Conservation (phyloP, 1,140 invertebrate genomes). For the Bilobella aurantiaca region DNA sequence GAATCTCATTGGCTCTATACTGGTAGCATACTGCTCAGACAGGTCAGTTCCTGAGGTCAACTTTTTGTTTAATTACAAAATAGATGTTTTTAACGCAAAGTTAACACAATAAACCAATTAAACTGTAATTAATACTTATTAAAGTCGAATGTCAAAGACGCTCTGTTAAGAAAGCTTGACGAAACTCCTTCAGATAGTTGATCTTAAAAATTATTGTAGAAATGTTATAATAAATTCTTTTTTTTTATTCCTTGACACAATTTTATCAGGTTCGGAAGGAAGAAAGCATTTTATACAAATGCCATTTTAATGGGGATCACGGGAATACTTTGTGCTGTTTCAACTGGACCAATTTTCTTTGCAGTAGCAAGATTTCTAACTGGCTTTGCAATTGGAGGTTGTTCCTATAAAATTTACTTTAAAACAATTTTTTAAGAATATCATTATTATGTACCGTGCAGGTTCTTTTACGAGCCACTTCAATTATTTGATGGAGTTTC, state of each 20-base stretch:
- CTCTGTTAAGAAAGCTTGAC: too few species aligned
- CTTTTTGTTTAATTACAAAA: too few species aligned
- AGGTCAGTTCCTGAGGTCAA: conserved; percentile 9
- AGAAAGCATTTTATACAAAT: conserved; percentile 19
- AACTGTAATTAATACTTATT: too few species aligned
- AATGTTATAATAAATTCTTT: background rate
- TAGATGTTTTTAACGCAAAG: too few species aligned
- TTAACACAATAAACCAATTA: too few species aligned
- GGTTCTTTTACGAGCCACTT: conserved; percentile 24
- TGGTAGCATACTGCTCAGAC: conserved; percentile 21
- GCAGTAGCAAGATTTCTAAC: conserved; percentile 18
- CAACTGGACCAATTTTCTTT: conserved; percentile 15
- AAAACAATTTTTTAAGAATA: background rate
- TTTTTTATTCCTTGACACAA: too few species aligned
- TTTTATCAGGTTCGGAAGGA: conserved; percentile 17
- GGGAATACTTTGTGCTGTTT: conserved; percentile 16
- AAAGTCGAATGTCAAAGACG: too few species aligned
- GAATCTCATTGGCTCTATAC: conserved; percentile 18
- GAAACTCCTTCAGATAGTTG: too few species aligned
- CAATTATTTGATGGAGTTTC: conserved; percentile 32
- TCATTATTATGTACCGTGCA: background rate
- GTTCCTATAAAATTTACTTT: background rate
- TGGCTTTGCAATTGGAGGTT: conserved; percentile 26
- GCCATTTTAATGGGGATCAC: conserved; percentile 17
- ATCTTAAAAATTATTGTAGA: background rate